Evolutionary conservation across 1,140 invertebrate species (phyloP).

Genomic region (Hypsibius dujardini): DNA sequence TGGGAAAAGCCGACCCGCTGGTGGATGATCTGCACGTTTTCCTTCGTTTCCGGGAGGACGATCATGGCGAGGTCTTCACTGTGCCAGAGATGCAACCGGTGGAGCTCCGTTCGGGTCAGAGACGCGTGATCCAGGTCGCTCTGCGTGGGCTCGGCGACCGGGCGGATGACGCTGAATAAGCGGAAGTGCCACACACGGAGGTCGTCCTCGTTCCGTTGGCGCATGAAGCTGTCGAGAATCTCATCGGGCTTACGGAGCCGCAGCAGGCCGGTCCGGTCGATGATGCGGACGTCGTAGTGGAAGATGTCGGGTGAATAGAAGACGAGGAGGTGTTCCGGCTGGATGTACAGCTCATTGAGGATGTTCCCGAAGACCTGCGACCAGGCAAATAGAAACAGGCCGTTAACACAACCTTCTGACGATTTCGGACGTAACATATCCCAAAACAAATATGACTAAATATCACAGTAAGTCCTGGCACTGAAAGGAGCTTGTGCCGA

Average conservation of each 20-base stretch:
- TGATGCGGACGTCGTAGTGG: background rate
- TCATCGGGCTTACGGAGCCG: background rate
- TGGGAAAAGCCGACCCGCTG: background rate
- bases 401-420: too few relatives aligned
- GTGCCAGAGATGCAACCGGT: background rate
- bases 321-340: background rate
- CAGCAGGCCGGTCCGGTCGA: background rate
- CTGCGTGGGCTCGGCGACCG: background rate
- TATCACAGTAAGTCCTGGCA: background rate
- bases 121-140: background rate
- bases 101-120: background rate
- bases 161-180: background rate
- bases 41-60: background rate
- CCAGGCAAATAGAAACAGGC: too few relatives aligned
- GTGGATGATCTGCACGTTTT: background rate
- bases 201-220: background rate
- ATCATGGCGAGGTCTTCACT: constrained; percentile 10
- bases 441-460: background rate
- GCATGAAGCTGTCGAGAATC: background rate
- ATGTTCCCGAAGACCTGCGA: too few relatives aligned
- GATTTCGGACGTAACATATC: too few relatives aligned
- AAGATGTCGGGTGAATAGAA: constrained; percentile 11
- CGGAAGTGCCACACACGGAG: constrained; percentile 10
- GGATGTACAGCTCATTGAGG: background rate
- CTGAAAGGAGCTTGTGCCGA: background rate